A percentile compares a stretch with the other conserved stretches of the same genome.
phyloP scores from a whole-genome alignment of 2,113 vertebrate genomes.

The Tursiops truncatus region DNA sequence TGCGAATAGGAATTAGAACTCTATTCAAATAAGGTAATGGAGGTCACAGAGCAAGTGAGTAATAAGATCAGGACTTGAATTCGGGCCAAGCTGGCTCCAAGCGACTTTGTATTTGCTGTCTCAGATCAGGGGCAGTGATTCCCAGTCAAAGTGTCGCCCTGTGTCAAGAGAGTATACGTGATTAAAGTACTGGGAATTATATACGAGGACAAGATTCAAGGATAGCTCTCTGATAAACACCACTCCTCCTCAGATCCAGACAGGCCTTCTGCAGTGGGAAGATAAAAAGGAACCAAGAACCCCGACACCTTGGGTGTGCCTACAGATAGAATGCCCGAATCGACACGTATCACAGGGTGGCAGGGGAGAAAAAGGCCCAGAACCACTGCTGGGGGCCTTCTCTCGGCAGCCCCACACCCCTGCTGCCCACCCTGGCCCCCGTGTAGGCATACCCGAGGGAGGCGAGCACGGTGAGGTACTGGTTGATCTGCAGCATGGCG shows the following conservation, averaged over 20 bases:
- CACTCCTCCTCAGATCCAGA: neutral
- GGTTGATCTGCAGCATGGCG: conserved; percentile 97
- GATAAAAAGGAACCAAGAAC: neutral
- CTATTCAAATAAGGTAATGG: neutral
- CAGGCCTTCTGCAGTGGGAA: neutral
- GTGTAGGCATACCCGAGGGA: conserved; percentile 84
- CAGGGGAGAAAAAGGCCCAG: neutral
- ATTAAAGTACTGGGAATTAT: neutral
- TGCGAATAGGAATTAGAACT: neutral
- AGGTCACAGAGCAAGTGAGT: neutral
- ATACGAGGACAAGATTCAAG: neutral
- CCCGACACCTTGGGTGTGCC: neutral
- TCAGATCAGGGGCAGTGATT: neutral
- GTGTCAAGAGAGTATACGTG: neutral
- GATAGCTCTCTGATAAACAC: neutral
- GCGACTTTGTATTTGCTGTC: neutral
- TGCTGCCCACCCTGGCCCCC: accelerated
- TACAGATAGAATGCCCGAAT: neutral
- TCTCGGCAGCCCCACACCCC: neutral
- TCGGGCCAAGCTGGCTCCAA: neutral
- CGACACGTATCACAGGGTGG: neutral
- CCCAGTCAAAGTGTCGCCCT: neutral
- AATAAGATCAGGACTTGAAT: neutral
- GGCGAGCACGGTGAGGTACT: conserved; percentile 93
- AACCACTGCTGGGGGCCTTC: neutral